Evolutionary conservation across 2,113 vertebrate species (phyloP), one percentile per base, ranked within the genome.

Genomic region (Saguinus imperator): DNA sequence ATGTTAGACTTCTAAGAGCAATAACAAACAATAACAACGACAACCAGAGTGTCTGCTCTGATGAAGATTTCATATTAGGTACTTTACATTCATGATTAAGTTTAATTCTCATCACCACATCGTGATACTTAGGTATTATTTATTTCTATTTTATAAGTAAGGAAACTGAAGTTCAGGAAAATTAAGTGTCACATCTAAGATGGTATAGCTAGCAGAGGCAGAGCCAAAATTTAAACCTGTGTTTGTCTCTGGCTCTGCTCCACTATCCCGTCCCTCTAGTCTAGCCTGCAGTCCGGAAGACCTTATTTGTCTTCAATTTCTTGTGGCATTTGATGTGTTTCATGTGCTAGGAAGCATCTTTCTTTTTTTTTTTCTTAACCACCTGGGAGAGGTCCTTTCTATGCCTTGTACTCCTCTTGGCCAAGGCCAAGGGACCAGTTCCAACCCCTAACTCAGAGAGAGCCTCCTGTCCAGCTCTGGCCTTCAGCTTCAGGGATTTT

Each of bases 81-180:
- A 50, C n/a, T 88, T 94, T 80, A 79, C 8, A 45, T 80, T 87
- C n/a, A 84, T 27, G 25, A 55, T 32, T 68, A 68, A 87, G 16
- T 73, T 94, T 89, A 91, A 40, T 79, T 87, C n/a, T 92, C 32
- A 87, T 70, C 82, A 87, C 10, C 13, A 8, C 20, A 90, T 94
- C 25, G 58, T 94, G 40, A 50, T 76, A 77, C 83, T 94, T 86
- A 89, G 61, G 10, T 55, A 37, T 95, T 77, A 83, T 81, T 97
- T 90, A n/a, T 86, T 96, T 80, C 57, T 9, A 94, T 37, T 92
- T 95, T 72, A 80, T 32, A 80, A 73, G 20, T 61, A 76, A 89
- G 81, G 68, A 70, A 94, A 80, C 32, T 23, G 66, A 77, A 85
- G 61, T 96, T 95, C 37, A 76, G 70, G 80, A 58, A 90, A 76